A percentile compares a stretch with the other conserved stretches of the same genome.
Conservation (phyloP, 1,140 invertebrate genomes). For the Formica selysi region DNA sequence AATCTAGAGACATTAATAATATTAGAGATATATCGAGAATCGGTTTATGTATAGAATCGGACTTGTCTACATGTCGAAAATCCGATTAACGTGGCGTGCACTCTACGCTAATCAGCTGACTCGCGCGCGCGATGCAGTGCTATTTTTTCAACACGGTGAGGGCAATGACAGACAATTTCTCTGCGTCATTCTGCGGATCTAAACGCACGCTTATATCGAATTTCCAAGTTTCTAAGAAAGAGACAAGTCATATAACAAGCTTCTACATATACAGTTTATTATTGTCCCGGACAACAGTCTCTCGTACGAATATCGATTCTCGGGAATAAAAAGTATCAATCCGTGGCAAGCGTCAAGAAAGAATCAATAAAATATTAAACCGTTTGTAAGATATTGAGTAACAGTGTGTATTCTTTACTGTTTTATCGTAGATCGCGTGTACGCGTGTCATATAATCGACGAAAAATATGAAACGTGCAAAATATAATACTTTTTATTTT, state of each 20-base stretch:
- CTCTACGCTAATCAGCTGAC: conserved; percentile 17
- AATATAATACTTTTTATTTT: background rate
- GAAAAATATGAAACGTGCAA: background rate
- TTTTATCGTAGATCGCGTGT: background rate
- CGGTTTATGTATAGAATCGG: background rate
- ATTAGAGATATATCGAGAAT: conserved; percentile 1
- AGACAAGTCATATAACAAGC: background rate
- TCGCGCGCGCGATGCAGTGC: background rate
- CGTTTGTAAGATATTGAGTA: background rate
- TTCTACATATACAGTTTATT: conserved; percentile 10
- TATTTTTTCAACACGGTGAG: conserved; percentile 29
- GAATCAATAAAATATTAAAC: background rate
- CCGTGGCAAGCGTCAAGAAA: background rate
- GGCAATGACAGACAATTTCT: background rate
- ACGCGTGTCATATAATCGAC: background rate
- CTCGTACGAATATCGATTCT: conserved; percentile 39
- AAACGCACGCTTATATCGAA: conserved; percentile 29
- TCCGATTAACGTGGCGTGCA: background rate
- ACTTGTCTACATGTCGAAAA: background rate
- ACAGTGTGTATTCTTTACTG: background rate
- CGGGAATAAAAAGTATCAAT: conserved; percentile 29
- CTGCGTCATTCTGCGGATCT: conserved; percentile 1
- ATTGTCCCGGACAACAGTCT: background rate
- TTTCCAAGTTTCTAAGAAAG: conserved; percentile 20
- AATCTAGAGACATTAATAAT: conserved; percentile 11